Base-by-base conservation (phyloP, 2,113 vertebrate genomes). In the Cromileptes altivelis region DNA sequence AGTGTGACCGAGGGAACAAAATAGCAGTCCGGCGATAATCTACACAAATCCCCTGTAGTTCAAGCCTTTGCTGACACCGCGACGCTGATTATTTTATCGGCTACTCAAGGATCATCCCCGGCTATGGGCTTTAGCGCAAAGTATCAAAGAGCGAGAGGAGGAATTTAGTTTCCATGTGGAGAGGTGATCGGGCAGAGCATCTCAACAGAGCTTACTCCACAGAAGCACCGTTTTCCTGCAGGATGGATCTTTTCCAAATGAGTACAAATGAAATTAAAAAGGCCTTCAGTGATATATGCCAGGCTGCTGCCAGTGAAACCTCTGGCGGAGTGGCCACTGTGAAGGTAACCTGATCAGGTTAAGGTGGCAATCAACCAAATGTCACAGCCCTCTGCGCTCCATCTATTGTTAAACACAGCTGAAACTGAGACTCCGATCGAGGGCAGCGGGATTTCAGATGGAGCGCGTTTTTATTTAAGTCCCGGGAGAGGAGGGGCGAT, bases 1-100 rank as follows among this genome's bases (percentile, higher is more conserved):
- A 70, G 89, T 85, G 88, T 63, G 82, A 75, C 67, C 58, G 56
- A 62, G 74, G 76, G 85, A 75, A 85, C 82, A 94, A 94, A 95
- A 92, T 85, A 94, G 94, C 93, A 94, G 94, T 87, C 88, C 80
- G 72, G 64, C 50, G 86, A 89, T 96, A 95, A 96, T 95, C 95
- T 94, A 73, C 80, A 67, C 86, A 93, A 95, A 95, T 95, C 94
- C 94, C 80, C 85, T 76, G 85, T 56, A 50, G 88, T 89, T 89
- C 84, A 86, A 91, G 85, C 86, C 82, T 81, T 49, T 60, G 71
- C 56, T 87, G 93, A 92, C 93, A 91, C 91, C 78, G 69, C 80
- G 69, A 73, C 71, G 87, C 87, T 88, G 86, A 90, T 94, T 90
- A 92, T 86, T 90, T 78, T 62, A 93, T 87, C 90, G 74, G 89